phyloP scores from a whole-genome alignment of 2,888 invertebrate species.

The Glyphotaelius pellucidus region DNA sequence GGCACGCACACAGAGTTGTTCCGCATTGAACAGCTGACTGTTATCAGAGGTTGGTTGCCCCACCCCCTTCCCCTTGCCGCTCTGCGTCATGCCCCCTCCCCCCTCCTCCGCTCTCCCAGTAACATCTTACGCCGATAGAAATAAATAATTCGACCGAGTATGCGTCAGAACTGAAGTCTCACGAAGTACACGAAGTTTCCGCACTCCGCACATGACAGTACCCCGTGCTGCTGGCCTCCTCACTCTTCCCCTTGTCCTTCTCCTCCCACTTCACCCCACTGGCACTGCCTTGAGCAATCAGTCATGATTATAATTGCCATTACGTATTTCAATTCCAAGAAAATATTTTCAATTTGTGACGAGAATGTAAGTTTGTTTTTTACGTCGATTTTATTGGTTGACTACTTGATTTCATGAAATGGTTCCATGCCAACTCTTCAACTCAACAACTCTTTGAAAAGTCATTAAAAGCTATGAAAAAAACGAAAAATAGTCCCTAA shows the following conservation, averaged over 20 bases:
- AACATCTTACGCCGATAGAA: conserved; percentile 44
- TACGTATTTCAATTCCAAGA: neutral
- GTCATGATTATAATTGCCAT: neutral
- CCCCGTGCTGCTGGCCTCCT: neutral
- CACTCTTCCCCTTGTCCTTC: neutral
- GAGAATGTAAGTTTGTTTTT: neutral
- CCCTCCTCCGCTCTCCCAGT: neutral
- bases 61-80: conserved; percentile 21
- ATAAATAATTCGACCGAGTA: conserved; percentile 42
- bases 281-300: neutral
- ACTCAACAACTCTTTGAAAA: too few relatives aligned
- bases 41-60: conserved; percentile 33
- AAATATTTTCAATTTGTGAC: neutral
- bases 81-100: neutral
- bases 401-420: neutral
- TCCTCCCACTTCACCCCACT: neutral
- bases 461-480: too few relatives aligned
- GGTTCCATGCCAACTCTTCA: too few relatives aligned
- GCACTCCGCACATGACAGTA: neutral
- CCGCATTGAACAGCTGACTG: conserved; percentile 52
- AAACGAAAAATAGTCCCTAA: too few relatives aligned
- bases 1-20: conserved; percentile 19
- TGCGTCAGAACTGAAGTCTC: conserved; percentile 19
- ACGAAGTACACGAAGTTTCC: conserved; percentile 3
- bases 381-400: neutral